Evolutionary conservation across 2,888 invertebrate genomes (phyloP).

Genomic region (Metacarcinus magister): DNA sequence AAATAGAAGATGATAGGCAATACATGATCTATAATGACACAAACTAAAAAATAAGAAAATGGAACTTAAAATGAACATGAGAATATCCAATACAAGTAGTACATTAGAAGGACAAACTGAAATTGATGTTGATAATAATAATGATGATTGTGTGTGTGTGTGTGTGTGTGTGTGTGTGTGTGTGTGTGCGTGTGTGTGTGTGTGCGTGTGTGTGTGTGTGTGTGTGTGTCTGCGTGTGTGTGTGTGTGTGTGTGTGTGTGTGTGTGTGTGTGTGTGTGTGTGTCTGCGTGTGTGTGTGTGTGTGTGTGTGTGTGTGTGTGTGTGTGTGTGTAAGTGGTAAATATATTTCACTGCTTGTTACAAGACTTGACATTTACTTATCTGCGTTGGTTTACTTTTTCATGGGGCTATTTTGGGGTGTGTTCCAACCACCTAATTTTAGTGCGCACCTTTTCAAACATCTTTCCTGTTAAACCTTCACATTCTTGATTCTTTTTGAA

Average conservation of each 20-base stretch:
- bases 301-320: not conserved
- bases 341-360: not conserved
- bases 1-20: too few relatives aligned
- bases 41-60: too few relatives aligned
- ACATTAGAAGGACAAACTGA: too few relatives aligned
- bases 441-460: not conserved
- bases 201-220: too few relatives aligned
- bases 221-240: conserved; percentile 1
- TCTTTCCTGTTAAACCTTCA: not conserved
- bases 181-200: too few relatives aligned
- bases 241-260: not conserved
- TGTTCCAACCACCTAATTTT: not conserved
- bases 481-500: not conserved
- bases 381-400: not conserved
- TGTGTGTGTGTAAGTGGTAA: not conserved
- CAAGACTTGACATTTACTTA: not conserved
- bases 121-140: too few relatives aligned
- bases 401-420: not conserved
- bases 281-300: not conserved
- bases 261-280: conserved; percentile 17
- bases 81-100: too few relatives aligned
- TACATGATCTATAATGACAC: too few relatives aligned
- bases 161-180: too few relatives aligned
- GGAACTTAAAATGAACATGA: too few relatives aligned
- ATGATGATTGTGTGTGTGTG: too few relatives aligned